These are phyloP conservation scores for Phenganax subtilis DNA, from an alignment of 92 coral and sea anemone species.

Conservation along the genomic window DNA sequence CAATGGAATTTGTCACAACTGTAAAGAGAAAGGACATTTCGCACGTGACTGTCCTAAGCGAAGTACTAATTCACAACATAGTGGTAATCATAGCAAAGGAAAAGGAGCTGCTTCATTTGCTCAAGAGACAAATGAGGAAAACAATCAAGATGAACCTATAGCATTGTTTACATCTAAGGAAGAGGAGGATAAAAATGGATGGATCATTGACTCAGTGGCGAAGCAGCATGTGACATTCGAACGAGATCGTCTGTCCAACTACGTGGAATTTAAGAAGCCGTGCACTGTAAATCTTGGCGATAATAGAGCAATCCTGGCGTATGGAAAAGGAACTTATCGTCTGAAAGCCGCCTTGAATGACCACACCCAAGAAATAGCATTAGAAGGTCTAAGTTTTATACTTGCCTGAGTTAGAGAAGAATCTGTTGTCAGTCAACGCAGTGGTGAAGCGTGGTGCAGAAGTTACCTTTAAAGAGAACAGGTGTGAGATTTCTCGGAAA, in stretches of 20 bases:
- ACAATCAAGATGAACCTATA: not conserved
- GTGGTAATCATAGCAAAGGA: conserved; percentile 32
- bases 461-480: conserved; percentile 18
- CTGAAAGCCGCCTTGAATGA: conserved; percentile 19
- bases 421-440: conserved; percentile 40
- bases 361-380: conserved; percentile 19
- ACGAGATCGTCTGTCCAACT: conserved; percentile 19
- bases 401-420: conserved; percentile 43
- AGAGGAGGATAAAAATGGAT: conserved; percentile 9
- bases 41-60: conserved; percentile 32
- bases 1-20: conserved; percentile 39
- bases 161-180: conserved; percentile 21
- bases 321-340: conserved; percentile 24
- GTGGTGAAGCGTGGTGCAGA: conserved; percentile 40
- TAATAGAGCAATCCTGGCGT: conserved; percentile 10
- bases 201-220: conserved; percentile 14
- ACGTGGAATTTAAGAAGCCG: conserved; percentile 16
- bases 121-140: not conserved
- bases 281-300: not conserved
- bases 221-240: conserved; percentile 17
- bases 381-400: conserved; percentile 14
- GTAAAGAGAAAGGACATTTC: conserved; percentile 44
- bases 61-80: conserved; percentile 26
- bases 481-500: not conserved
- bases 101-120: conserved; percentile 8